Base-by-base conservation (phyloP, 2,113 vertebrate species). In the Gnathonemus longibarbis region DNA sequence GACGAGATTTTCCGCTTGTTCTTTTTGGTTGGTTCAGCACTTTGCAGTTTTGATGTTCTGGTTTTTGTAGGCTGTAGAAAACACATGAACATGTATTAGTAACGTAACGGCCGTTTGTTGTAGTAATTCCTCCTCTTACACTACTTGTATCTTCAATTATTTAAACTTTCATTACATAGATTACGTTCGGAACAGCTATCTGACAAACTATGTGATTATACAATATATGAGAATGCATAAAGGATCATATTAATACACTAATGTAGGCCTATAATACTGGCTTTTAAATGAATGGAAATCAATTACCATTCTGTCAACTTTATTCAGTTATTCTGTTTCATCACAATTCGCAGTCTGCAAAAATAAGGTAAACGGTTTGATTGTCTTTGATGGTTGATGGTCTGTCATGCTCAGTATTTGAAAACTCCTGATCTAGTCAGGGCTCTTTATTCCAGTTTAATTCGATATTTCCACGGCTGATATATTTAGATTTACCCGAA, bases 21-120 rank as follows among this genome's bases (percentile, higher is more conserved):
- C 90, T 94, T 95, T 89, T 94, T 95, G 50, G 90, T 86, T 1
- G 93, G 90, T 6, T 87, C 91, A 1, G 93, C 92, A 87, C 93
- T 94, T 15, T 91, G 89, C 21, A 94, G 90, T 77, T 94, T 96
- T 46, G 92, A 90, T 90, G 97, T 97, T 58, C 86, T 93, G 6
- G 58, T 39, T 93, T 95, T 94, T 42, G 77, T 91, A 49, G 96
- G 94, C 97, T 98, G 95, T 88, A 91, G 91, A 89, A 52, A 49
- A 89, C 15, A 62, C 39, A 77, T 24, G 7, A 19, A 50, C 15
- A 52, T 50, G 11, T 31, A 48, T 66, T 27, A 27, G n/a, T 66
- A 66, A 27, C 8, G 1, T 46, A 84, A 84, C 3, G 17, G 35
- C 39, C 17, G 21, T 46, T 24, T 46, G 80, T 24, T 45, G 7